A percentile compares a stretch with the other conserved stretches of the same genome.
These are phyloP conservation scores for Leucoraja erinaceus DNA, from an alignment of 2,113 vertebrate species.

Conservation along the genomic window DNA sequence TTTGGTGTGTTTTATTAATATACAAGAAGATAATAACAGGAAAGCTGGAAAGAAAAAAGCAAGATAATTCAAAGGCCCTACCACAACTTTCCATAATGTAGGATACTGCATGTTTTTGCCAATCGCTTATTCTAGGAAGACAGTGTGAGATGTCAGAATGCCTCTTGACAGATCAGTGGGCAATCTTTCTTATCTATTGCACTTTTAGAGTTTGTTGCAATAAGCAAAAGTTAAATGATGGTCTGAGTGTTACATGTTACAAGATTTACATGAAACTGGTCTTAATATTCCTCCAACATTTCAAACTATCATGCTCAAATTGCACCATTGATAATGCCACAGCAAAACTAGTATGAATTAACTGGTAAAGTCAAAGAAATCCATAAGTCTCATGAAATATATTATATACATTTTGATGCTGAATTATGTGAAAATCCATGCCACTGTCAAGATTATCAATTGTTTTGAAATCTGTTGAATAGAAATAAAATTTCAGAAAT, in stretches of 20 bases:
- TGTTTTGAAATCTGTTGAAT: background rate
- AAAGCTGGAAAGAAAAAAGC: background rate
- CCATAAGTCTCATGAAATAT: background rate
- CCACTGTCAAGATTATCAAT: background rate
- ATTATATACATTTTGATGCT: background rate
- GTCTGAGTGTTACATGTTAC: background rate
- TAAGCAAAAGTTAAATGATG: background rate
- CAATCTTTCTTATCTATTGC: background rate
- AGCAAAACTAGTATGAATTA: background rate
- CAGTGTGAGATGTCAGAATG: background rate
- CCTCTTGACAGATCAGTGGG: conserved; percentile 2
- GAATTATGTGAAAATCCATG: background rate
- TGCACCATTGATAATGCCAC: background rate
- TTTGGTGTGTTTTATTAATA: background rate
- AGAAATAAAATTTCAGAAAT: background rate
- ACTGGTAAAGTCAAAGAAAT: background rate
- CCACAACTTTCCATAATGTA: background rate
- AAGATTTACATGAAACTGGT: background rate
- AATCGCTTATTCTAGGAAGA: background rate
- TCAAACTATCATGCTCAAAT: background rate
- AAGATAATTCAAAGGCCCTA: background rate
- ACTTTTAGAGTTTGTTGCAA: background rate
- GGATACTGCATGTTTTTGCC: background rate
- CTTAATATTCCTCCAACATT: conserved; percentile 2
- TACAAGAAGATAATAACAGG: conserved; percentile 14